phyloP scores from a whole-genome alignment of 92 coral and sea anemone genomes.

The Epizoanthus ramosus region DNA sequence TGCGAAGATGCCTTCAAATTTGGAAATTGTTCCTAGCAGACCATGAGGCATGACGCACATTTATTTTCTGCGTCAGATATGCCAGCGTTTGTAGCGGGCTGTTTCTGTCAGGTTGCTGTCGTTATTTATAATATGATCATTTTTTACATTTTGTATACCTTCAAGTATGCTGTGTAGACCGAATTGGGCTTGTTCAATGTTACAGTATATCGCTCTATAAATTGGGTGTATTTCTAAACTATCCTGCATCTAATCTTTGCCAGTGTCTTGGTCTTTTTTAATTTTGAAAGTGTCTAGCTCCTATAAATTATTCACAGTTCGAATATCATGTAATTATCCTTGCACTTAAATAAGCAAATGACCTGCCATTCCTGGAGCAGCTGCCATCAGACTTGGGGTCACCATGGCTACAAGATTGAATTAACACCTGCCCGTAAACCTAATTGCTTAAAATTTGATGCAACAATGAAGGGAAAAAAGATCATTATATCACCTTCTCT shows the following conservation, averaged over 20 bases:
- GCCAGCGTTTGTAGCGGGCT: no score
- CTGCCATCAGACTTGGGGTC: not conserved
- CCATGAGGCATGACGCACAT: no score
- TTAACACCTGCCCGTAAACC: constrained; percentile 10
- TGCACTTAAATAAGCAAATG: not conserved
- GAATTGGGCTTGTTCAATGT: not conserved
- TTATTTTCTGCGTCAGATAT: no score
- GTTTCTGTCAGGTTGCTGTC: no score
- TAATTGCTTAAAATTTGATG: not conserved
- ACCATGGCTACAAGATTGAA: not conserved
- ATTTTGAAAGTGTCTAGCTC: not conserved
- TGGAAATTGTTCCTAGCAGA: no score
- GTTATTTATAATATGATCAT: not conserved
- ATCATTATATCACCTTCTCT: constrained; percentile 2
- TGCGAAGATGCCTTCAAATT: no score
- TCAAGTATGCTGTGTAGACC: not conserved
- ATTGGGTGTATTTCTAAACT: not conserved
- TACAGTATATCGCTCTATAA: not conserved
- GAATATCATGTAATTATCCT: not conserved
- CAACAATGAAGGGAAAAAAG: constrained; percentile 9
- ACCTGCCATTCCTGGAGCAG: not conserved
- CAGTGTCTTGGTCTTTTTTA: not conserved
- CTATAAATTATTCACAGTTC: not conserved
- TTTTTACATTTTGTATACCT: not conserved
- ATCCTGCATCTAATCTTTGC: not conserved